A percentile compares a stretch with the other conserved stretches of the same genome.
Evolutionary conservation across 2,888 invertebrate genomes (phyloP).

Genomic region (Hypolimnas misippus): DNA sequence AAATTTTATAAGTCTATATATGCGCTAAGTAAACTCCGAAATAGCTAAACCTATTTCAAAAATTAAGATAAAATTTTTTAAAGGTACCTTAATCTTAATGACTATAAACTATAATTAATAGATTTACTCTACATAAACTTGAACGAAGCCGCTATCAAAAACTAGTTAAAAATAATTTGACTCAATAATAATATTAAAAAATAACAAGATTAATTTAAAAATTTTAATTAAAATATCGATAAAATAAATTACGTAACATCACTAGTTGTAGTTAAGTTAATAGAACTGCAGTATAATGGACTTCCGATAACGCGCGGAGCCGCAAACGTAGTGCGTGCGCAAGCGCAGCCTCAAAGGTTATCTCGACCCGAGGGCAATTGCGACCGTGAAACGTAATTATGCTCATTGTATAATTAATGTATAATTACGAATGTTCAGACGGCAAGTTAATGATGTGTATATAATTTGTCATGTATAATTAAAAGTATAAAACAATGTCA

Average conservation of each 20-base stretch:
- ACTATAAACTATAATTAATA: too few species aligned
- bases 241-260: conserved; percentile 16
- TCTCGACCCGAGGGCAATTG: conserved; percentile 15
- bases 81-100: too few species aligned
- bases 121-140: too few species aligned
- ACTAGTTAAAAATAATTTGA: too few species aligned
- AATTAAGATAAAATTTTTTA: too few species aligned
- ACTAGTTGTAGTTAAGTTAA: conserved; percentile 38
- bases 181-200: too few species aligned
- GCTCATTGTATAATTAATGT: conserved; percentile 28
- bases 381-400: conserved; percentile 30
- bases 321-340: conserved; percentile 34
- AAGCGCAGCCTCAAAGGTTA: conserved; percentile 35
- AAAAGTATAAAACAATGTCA: background rate
- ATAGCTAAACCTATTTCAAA: too few species aligned
- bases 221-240: too few species aligned
- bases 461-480: background rate
- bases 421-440: conserved; percentile 15
- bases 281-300: conserved; percentile 36
- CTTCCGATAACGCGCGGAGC: conserved; percentile 40
- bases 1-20: too few species aligned
- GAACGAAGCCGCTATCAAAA: too few species aligned
- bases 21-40: too few species aligned
- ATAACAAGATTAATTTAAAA: too few species aligned
- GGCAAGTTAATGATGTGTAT: conserved; percentile 5